Base-by-base conservation (phyloP, 2,113 vertebrate genomes). In the Periophthalmodon schlosseri region DNA sequence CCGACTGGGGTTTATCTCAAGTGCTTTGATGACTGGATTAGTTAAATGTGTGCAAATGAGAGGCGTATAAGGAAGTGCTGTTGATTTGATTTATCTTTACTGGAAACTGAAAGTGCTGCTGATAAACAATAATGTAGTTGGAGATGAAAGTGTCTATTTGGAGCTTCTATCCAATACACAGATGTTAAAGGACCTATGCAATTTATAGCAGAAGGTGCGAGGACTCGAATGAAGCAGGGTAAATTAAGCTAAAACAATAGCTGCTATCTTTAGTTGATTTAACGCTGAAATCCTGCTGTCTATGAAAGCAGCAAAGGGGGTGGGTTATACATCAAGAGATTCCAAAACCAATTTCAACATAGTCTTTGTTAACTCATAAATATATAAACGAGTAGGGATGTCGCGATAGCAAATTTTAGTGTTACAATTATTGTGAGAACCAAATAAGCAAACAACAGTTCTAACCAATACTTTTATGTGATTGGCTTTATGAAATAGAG, bases 11-110 rank as follows among this genome's bases (percentile, higher is more conserved):
- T 77, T 70, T 72, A 77, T 84, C 86, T 84, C 49, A 79, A 92
- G 78, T 76, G 63, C 72, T 91, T 90, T 91, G 86, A 86, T 90
- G 89, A 88, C 69, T 79, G 54, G 71, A 78, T 87, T 83, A 85
- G 79, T 85, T 76, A 87, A 90, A 91, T 85, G 84, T 84, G 82
- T 77, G 54, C 83, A 80, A 76, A 47, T 28, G 64, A 60, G 83
- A n/a, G 52, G 57, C 73, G 74, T 78, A 81, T 76, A 87, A 52
- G 82, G 76, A 80, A 85, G 65, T 18, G 60, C 57, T 68, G 73
- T 64, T 83, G 28, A 74, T 69, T 77, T 77, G 80, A 80, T 90
- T 89, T 82, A 87, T 69, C 72, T 89, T 94, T 87, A 88, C 89
- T 91, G 91, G 88, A 92, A 94, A 84, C 67, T 49, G 69, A 80